These are phyloP conservation scores for human (Homo sapiens) DNA, from an alignment of 2,113 vertebrate genomes.

Conservation along the genomic window DNA sequence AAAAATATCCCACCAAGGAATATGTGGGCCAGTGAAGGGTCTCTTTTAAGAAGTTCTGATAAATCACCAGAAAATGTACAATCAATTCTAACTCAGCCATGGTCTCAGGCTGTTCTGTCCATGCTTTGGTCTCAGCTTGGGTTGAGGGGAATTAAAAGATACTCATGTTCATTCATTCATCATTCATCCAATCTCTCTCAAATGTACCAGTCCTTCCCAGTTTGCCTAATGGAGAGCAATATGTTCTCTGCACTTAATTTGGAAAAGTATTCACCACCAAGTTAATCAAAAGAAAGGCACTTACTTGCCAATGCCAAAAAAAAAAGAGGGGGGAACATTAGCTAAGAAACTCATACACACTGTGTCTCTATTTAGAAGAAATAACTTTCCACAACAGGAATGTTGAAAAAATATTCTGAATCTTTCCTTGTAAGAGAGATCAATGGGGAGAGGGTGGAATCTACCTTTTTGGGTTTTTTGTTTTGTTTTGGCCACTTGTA, in stretches of 20 bases:
- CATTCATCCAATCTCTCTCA: background rate
- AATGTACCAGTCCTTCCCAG: background rate
- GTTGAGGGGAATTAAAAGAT: background rate
- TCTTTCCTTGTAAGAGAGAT: conserved; percentile 73
- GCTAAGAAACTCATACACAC: conserved; percentile 74
- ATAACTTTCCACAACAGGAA: conserved; percentile 73
- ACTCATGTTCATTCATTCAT: background rate
- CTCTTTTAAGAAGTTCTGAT: background rate
- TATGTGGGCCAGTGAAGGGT: background rate
- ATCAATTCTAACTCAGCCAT: background rate
- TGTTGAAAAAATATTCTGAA: conserved; percentile 71
- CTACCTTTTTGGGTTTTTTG: background rate
- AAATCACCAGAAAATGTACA: background rate
- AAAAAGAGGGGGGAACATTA: background rate
- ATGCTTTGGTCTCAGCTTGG: background rate
- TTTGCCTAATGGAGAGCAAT: background rate
- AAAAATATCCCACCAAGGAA: background rate
- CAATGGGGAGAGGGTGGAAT: conserved; percentile 44
- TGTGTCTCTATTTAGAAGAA: conserved; percentile 76
- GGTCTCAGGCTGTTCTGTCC: background rate
- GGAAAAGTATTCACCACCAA: conserved; percentile 54
- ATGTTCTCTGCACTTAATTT: conserved; percentile 42
- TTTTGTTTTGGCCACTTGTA: conserved; percentile 36
- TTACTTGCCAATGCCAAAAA: conserved; percentile 43
- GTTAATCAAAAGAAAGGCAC: conserved; percentile 58